Evolutionary conservation across 2,888 invertebrate genomes (phyloP).

Genomic region (Trichopoda pennipes): DNA sequence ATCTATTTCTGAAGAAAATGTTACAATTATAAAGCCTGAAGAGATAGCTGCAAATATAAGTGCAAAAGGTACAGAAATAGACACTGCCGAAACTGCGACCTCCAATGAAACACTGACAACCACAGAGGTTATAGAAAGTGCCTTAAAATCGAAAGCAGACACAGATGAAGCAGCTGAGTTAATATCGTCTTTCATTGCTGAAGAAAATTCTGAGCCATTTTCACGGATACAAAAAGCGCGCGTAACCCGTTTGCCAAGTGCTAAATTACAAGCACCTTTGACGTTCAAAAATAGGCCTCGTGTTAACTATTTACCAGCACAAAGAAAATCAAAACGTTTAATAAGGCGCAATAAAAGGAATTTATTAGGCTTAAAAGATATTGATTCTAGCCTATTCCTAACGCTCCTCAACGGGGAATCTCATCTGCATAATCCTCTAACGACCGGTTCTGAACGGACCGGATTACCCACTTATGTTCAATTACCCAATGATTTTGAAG

Average conservation of each 20-base stretch:
- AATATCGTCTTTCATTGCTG: conserved; percentile 75
- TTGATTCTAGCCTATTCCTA: conserved; percentile 76
- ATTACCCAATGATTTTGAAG: conserved; percentile 72
- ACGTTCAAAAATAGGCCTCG: conserved; percentile 55
- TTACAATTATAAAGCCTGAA: conserved; percentile 24
- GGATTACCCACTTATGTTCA: conserved; percentile 68
- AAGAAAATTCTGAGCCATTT: conserved; percentile 74
- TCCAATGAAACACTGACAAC: conserved; percentile 39
- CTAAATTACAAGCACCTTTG: conserved; percentile 75
- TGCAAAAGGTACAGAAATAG: conserved; percentile 16
- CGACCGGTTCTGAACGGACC: conserved; percentile 19
- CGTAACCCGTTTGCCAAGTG: conserved; percentile 73
- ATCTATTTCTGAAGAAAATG: conserved; percentile 43
- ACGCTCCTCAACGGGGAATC: conserved; percentile 73
- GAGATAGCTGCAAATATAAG: conserved; percentile 17
- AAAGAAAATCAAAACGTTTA: conserved; percentile 51
- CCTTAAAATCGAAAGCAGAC: conserved; percentile 66
- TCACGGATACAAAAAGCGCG: conserved; percentile 76
- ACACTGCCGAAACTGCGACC: background rate
- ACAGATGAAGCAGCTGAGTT: conserved; percentile 75
- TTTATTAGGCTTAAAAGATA: conserved; percentile 74
- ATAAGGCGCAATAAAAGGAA: conserved; percentile 73
- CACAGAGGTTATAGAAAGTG: conserved; percentile 64
- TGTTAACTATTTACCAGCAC: conserved; percentile 66
- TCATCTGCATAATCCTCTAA: conserved; percentile 56